These are phyloP conservation scores for Urocynchramus pylzowi DNA, from an alignment of 2,113 vertebrate species.

Conservation along the genomic window DNA sequence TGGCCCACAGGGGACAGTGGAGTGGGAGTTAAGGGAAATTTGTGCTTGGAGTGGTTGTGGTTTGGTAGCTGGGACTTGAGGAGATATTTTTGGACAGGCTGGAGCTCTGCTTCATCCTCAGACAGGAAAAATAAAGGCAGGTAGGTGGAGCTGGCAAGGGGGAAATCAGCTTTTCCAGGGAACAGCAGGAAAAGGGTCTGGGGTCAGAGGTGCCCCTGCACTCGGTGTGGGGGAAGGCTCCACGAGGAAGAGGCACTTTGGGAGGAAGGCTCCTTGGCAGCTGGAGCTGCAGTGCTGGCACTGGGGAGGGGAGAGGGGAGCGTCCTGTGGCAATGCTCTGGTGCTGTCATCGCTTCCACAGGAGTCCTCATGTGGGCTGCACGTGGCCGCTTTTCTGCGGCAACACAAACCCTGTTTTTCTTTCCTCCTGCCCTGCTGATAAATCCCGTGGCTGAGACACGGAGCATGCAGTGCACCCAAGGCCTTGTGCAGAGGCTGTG, in stretches of 20 bases:
- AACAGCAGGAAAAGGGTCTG: neutral
- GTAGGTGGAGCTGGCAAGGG: accelerated
- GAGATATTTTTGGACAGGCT: neutral
- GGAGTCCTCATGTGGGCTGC: no score
- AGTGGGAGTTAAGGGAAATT: neutral
- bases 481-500: accelerated
- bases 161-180: neutral
- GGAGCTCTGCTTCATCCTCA: neutral
- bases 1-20: neutral
- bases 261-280: neutral
- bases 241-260: neutral
- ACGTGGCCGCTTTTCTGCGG: neutral
- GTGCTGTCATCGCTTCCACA: accelerated
- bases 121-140: accelerated
- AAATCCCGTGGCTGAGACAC: neutral
- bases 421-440: neutral
- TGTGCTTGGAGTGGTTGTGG: neutral
- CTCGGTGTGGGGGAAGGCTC: neutral
- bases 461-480: accelerated
- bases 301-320: neutral
- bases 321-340: accelerated
- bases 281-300: accelerated
- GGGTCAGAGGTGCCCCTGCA: accelerated
- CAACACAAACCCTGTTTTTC: neutral
- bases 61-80: neutral